Conservation (phyloP, 2,797 vertebrate genomes). For the Prionace glauca region DNA sequence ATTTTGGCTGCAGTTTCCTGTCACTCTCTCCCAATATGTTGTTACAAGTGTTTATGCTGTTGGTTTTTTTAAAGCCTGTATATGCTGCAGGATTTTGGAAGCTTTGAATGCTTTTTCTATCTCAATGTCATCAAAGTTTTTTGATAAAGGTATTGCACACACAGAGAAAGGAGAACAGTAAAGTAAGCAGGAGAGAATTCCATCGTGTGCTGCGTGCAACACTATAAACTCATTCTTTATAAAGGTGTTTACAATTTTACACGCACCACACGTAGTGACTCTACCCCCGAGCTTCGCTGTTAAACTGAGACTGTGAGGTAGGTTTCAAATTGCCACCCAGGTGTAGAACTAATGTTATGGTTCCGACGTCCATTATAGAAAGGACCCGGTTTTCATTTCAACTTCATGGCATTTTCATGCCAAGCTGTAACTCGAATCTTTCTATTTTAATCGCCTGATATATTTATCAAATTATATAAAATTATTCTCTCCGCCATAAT, state of each 20-base stretch:
- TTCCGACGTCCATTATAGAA: neutral
- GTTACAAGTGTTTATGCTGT: neutral
- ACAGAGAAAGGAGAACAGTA: neutral
- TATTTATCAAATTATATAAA: neutral
- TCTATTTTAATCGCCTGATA: neutral
- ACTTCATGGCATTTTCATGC: neutral
- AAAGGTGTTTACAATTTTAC: slow-evolving; percentile 31
- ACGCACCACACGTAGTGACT: neutral
- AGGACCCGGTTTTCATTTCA: neutral
- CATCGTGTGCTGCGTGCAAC: neutral
- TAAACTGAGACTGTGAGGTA: neutral
- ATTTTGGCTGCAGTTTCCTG: neutral
- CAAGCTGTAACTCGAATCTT: neutral
- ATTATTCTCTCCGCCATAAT: neutral
- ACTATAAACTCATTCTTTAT: slow-evolving; percentile 25
- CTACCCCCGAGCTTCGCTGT: neutral
- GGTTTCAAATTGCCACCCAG: neutral
- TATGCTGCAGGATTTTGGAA: neutral
- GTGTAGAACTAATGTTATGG: neutral
- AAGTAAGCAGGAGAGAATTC: neutral
- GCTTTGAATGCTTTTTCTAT: neutral
- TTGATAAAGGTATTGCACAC: neutral
- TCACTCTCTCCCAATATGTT: neutral
- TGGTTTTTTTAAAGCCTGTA: neutral
- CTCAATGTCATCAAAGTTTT: neutral